phyloP scores from a whole-genome alignment of 2,797 vertebrate genomes.

The Smutsia temminckii region DNA sequence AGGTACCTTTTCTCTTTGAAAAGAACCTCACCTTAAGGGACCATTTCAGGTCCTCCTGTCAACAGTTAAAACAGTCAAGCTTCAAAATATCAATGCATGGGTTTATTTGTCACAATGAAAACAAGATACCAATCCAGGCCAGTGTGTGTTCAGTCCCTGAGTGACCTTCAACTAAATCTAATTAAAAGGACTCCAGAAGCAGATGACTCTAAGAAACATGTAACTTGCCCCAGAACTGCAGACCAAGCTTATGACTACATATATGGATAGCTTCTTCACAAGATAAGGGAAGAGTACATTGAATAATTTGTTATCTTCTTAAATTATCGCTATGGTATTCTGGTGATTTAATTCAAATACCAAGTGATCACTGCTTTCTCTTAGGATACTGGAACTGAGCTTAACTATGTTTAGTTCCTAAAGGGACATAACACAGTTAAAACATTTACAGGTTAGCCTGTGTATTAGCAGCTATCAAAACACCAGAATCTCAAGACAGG shows the following conservation, averaged over 20 bases:
- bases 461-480: neutral
- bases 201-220: slow-evolving; percentile 1
- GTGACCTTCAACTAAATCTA: neutral
- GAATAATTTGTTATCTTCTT: neutral
- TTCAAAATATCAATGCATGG: neutral
- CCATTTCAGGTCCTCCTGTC: neutral
- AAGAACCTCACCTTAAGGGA: neutral
- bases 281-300: neutral
- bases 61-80: neutral
- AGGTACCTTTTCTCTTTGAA: neutral
- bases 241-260: neutral
- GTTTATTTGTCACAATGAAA: neutral
- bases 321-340: neutral
- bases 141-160: neutral
- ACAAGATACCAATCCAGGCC: neutral
- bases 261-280: neutral
- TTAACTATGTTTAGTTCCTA: neutral
- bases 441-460: neutral
- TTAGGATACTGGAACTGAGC: neutral
- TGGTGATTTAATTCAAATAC: slow-evolving; percentile 10
- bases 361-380: neutral
- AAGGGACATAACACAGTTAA: neutral
- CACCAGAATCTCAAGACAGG: neutral
- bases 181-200: neutral
- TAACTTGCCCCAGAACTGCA: neutral